Base-by-base conservation (phyloP, 1,140 invertebrate species). In the Ericerus pela region DNA sequence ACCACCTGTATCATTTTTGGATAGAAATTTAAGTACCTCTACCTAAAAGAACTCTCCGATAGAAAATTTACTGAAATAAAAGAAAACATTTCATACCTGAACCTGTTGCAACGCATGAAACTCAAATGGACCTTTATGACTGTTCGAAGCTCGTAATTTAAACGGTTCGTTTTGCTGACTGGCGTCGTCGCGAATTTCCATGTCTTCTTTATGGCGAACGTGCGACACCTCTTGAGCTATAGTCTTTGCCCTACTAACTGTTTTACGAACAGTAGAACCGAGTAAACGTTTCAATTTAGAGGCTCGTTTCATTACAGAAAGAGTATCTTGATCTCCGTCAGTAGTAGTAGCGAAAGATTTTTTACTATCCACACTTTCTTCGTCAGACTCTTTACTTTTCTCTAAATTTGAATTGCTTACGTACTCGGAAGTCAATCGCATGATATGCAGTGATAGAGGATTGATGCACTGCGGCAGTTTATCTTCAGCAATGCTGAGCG, bases 61-160 rank as follows among this genome's bases (percentile, higher is more conserved):
- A 33, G 8, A 33, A 33, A 33, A 33, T 33, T 33, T 10, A 33
- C 8, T 10, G n/a, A 33, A 33, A 33, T 8, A 33, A 33, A 33
- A 10, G 8, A 33, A 33, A 33, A 33, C 8, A 33, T 10, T 24
- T 37, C 58, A 55, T 60, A 75, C 73, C 70, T 85, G 84, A 2
- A 85, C 76, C 59, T 82, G 75, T 66, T 80, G 72, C 3, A 86
- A 69, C 58, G 82, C 80, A 57, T 89, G 87, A 70, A 96, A 96
- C 65, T 97, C 92, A 67, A 91, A 93, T 0, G 92, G 93, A 1
- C 93, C 93, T 70, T 96, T 96, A 67, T 96, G 89, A 57, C 86
- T 91, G 61, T 88, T 90, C 0, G 88, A 89, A 0, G 89, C 89
- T 71, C 95, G 95, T 22, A 95, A 74, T 73, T 94, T 93, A 57